phyloP scores from a whole-genome alignment of 2,888 invertebrate genomes.

The Agapostemon virescens region DNA sequence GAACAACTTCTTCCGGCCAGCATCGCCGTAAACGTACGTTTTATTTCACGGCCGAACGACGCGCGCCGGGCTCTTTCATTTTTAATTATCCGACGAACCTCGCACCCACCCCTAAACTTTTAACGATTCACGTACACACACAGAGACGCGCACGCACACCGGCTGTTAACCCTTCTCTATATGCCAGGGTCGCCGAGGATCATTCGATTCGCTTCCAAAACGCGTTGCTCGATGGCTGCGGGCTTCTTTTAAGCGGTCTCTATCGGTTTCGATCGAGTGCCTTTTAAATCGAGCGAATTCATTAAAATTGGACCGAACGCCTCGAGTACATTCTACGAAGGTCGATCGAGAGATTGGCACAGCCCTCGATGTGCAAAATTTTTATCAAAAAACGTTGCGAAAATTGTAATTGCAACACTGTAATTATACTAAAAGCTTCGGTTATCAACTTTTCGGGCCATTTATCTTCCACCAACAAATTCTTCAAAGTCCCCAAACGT shows the following conservation, averaged over 20 bases:
- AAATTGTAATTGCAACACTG: too few relatives aligned
- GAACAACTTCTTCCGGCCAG: conserved; percentile 54
- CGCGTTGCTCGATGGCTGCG: not conserved
- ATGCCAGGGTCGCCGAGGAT: not conserved
- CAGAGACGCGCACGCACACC: conserved; percentile 36
- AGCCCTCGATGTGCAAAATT: not conserved
- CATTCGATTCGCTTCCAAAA: not conserved
- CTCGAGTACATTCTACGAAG: not conserved
- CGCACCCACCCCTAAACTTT: conserved; percentile 53
- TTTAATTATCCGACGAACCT: conserved; percentile 65
- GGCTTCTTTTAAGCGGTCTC: not conserved
- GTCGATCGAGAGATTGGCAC: too few relatives aligned
- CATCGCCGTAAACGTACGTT: conserved; percentile 57
- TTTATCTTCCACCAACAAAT: too few relatives aligned
- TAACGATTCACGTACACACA: conserved; percentile 58
- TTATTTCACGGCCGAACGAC: conserved; percentile 51
- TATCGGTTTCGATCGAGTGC: not conserved
- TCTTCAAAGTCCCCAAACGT: too few relatives aligned
- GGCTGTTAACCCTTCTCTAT: conserved; percentile 39
- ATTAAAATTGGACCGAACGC: not conserved
- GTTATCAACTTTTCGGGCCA: too few relatives aligned
- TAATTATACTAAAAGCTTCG: too few relatives aligned
- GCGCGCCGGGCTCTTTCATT: conserved; percentile 62
- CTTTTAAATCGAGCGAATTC: not conserved
- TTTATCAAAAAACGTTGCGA: too few relatives aligned